Evolutionary conservation across 1,140 invertebrate genomes (phyloP), one percentile per base, ranked within the genome.

Genomic region (Drosophila pseudoananassae): DNA sequence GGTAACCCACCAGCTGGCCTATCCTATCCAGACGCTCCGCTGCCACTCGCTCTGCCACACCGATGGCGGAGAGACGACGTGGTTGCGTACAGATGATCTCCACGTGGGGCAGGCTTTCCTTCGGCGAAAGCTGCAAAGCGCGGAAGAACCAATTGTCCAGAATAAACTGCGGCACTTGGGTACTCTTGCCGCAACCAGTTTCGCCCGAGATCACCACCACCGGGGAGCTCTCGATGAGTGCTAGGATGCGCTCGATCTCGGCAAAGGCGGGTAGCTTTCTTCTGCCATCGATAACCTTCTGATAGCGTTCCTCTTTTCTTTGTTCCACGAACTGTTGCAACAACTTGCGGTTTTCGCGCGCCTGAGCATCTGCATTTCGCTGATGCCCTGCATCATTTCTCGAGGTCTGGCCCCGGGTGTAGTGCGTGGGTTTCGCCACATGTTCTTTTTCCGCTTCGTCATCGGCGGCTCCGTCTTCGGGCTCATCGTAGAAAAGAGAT

Each of bases 11-110:
- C 20, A 95, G 94, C 60, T 95, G 93, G 1, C 97, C 98, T 64
- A 98, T 93, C 90, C 94, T 94, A 93, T 97, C 97, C 33, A 95
- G 89, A 66, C 97, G 93, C 92, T 99, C 98, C n/a, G 95, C 93
- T 2, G 97, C 95, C 0, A 99, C 97, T 75, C 98, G 93, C 82
- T 98, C 96, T 1, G 98, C 97, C 1, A 99, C 96, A 49, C 97
- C 96, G 69, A 98, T 96, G 14, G 98, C 98, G 23, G 98, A 97
- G 79, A 99, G 96, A 71, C 98, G 93, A 54, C 98, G 93, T 0
- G 98, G 98, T 91, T 99, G 98, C 0, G 98, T 99, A 76, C 97
- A 98, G 45, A 99, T 93, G 65, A 99, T 97, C 88, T 92, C 91
- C 0, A 91, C 83, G 38, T 92, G 90, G 4, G 90, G 78, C 23